Evolutionary conservation across 1,140 invertebrate species (phyloP), one percentile per base, ranked within the genome.

Genomic region (Kradibia gibbosae): DNA sequence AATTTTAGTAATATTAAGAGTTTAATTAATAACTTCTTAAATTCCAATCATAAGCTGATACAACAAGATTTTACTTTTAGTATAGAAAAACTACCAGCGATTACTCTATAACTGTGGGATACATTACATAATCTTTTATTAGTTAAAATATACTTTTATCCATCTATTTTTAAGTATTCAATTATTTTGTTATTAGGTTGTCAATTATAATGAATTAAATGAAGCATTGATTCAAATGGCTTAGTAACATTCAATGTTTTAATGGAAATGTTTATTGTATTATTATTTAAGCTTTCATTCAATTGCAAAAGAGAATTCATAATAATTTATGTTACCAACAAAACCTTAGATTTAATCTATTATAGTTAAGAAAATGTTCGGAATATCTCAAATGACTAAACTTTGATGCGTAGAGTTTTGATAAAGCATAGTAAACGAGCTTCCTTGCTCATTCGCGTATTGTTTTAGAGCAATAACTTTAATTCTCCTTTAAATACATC

Each of bases 21-120:
- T 85, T 88, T 86, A 86, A 87, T 87, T 85, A 86, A 85, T 83
- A 73, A 70, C 82, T 87, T 86, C 87, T 88, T 85, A 86, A 87
- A 87, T 87, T 75, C 78, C 39, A 20, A 82, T 62, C 25, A 65
- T 75, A 72, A 48, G 42, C n/a, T 60, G 25, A 48, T 39, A 34
- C 48, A 55, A 82, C 71, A 84, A 77, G 42, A 67, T 70, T 82
- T 84, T 82, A 74, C 83, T 85, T 81, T 86, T 86, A 85, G 83
- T 11, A 79, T 84, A 82, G 28, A 10, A n/a, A 71, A 50, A 11
- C 22, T 28, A 3, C 39, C 3, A 25, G 3, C 20, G 25, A 17
- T 70, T 10, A 3, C 28, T 77, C 22, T 67, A 53, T 8, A 3
- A 20, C 50, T 53, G 13, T 11, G 13, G 22, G 13, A 4, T 22